Evolutionary conservation across 2,113 vertebrate species (phyloP).

Genomic region (Lophotis ruficrista): DNA sequence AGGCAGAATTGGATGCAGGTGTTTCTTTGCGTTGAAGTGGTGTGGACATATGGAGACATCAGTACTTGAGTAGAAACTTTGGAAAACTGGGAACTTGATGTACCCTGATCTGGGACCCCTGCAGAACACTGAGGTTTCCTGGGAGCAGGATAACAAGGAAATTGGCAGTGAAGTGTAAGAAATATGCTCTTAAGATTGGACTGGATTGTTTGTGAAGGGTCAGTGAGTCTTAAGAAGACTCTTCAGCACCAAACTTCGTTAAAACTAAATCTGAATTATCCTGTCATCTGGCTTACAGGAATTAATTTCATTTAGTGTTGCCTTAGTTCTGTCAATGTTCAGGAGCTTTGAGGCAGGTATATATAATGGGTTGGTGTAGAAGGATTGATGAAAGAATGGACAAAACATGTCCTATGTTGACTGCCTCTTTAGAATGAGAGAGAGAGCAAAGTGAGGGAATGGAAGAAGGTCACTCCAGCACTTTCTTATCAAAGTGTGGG

Average conservation of each 20-base stretch:
- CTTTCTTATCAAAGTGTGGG: background rate
- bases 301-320: background rate
- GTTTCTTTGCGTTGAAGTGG: background rate
- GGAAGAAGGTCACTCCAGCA: background rate
- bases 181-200: background rate
- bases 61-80: background rate
- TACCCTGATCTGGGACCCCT: background rate
- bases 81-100: background rate
- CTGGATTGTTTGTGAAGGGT: background rate
- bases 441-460: background rate
- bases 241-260: background rate
- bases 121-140: background rate
- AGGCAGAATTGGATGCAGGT: background rate
- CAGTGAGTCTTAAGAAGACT: background rate
- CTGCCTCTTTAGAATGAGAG: background rate
- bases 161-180: background rate
- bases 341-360: background rate
- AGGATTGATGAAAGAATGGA: background rate
- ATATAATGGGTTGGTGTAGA: background rate
- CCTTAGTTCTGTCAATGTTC: background rate
- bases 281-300: background rate
- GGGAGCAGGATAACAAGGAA: background rate
- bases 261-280: background rate
- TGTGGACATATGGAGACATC: accelerated
- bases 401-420: background rate